Conservation (phyloP, 2,888 invertebrate species). For the Epirrita christyi region DNA sequence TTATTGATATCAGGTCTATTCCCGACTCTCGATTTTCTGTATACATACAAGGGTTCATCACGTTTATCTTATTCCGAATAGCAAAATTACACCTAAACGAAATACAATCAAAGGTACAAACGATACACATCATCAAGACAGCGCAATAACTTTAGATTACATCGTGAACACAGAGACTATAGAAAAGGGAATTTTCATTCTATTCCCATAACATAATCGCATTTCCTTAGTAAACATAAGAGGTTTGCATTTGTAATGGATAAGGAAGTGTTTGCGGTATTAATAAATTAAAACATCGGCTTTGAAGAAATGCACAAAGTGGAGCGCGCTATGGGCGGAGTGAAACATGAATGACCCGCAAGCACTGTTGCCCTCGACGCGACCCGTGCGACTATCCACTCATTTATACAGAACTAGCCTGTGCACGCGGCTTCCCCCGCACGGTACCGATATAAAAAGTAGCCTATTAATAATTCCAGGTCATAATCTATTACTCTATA, state of each 20-base stretch:
- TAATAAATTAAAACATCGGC: constrained; percentile 41
- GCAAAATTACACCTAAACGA: constrained; percentile 9
- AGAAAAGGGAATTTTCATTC: constrained; percentile 4
- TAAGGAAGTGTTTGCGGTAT: constrained; percentile 37
- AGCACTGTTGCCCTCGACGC: constrained; percentile 62
- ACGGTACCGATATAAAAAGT: too few relatives aligned
- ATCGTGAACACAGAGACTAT: neutral
- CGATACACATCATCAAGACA: constrained; percentile 6
- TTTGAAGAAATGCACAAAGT: constrained; percentile 50
- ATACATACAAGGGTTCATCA: constrained; percentile 16
- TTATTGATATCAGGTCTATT: constrained; percentile 60
- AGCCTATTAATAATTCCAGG: too few relatives aligned
- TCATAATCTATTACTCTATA: too few relatives aligned
- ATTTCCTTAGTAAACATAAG: neutral
- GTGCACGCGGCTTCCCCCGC: too few relatives aligned
- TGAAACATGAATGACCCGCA: constrained; percentile 66
- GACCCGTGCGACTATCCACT: constrained; percentile 57
- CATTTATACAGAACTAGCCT: constrained; percentile 46
- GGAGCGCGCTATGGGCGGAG: constrained; percentile 68
- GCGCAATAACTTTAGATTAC: constrained; percentile 10
- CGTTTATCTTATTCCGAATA: constrained; percentile 10
- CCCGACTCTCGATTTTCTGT: constrained; percentile 33
- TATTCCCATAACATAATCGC: neutral
- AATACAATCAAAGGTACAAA: constrained; percentile 1
- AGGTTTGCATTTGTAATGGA: constrained; percentile 17